Evolutionary conservation across 2,888 invertebrate species (phyloP).

Genomic region (Perizoma affinitatum): DNA sequence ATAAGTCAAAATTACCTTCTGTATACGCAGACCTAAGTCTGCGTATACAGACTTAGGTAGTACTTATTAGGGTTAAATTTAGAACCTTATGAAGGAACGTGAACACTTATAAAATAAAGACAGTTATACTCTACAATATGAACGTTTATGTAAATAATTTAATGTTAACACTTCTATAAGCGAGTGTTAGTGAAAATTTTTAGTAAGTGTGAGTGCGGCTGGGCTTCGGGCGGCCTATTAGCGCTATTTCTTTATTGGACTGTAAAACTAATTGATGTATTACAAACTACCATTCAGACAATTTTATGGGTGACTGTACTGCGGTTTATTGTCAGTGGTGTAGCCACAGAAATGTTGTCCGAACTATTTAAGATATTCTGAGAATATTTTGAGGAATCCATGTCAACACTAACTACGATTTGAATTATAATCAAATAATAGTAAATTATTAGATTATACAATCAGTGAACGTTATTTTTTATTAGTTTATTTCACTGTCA

Average conservation of each 20-base stretch:
- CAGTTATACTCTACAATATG: not conserved
- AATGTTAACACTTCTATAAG: constrained; percentile 19
- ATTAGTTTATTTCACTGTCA: too few relatives aligned
- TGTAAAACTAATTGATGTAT: constrained; percentile 72
- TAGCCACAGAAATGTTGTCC: not conserved
- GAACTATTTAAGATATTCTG: not conserved
- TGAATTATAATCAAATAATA: too few relatives aligned
- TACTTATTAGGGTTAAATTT: too few relatives aligned
- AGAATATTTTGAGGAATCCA: too few relatives aligned
- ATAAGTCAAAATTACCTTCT: too few relatives aligned
- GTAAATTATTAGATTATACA: too few relatives aligned
- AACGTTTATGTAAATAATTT: too few relatives aligned
- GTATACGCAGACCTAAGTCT: too few relatives aligned
- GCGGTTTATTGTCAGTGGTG: constrained; percentile 23
- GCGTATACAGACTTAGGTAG: too few relatives aligned
- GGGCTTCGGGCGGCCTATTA: constrained; percentile 45
- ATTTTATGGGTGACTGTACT: constrained; percentile 47
- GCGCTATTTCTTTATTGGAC: constrained; percentile 56
- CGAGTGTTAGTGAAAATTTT: constrained; percentile 39
- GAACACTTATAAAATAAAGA: not conserved
- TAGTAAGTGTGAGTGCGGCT: constrained; percentile 37
- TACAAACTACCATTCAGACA: constrained; percentile 48
- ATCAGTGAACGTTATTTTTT: too few relatives aligned
- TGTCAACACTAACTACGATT: too few relatives aligned
- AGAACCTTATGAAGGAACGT: too few relatives aligned